A percentile compares a stretch with the other conserved stretches of the same genome.
Evolutionary conservation across 2,797 vertebrate species (phyloP).

Genomic region (Chelmon rostratus): DNA sequence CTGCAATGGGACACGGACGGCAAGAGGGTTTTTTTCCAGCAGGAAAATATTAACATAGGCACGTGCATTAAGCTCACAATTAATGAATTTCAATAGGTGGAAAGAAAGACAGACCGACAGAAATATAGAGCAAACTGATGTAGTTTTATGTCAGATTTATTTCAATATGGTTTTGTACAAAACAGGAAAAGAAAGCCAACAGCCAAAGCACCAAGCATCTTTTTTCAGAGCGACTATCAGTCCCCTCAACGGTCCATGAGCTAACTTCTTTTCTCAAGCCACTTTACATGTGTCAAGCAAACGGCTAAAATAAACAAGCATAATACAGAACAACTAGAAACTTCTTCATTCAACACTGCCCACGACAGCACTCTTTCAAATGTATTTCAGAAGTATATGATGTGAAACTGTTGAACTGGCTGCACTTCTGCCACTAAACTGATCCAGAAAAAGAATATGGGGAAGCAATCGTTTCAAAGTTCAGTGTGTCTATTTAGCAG

Average conservation of each 20-base stretch:
- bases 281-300: neutral
- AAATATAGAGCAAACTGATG: no score
- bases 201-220: neutral
- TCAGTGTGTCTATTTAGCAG: neutral
- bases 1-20: neutral
- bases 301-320: neutral
- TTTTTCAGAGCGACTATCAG: neutral
- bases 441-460: neutral
- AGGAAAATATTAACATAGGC: neutral
- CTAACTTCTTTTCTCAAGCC: neutral
- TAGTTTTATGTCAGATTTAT: neutral
- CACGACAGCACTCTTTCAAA: neutral
- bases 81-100: neutral
- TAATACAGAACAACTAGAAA: neutral
- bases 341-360: neutral
- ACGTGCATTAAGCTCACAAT: neutral
- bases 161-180: neutral
- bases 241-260: neutral
- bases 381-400: neutral
- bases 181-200: neutral
- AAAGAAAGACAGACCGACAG: neutral
- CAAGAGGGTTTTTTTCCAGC: neutral
- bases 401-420: neutral
- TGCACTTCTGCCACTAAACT: neutral
- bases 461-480: conserved; percentile 1